Conservation (phyloP, 2,797 vertebrate genomes). For the Macroramphosus scolopax region DNA sequence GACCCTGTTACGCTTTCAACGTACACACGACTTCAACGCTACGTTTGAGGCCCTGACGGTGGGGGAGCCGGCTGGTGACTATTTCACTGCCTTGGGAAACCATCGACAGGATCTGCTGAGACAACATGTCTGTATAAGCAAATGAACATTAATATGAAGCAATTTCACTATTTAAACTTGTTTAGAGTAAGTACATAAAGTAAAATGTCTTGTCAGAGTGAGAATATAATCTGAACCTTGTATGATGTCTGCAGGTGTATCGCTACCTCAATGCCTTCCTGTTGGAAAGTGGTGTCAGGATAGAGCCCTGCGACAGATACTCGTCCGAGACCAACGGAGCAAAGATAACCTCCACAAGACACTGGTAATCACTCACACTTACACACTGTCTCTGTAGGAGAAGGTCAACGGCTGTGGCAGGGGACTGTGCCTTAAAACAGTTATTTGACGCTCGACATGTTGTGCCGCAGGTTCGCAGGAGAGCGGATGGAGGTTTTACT, state of each 20-base stretch:
- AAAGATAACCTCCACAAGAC: constrained; percentile 86
- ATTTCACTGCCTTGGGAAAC: constrained; percentile 80
- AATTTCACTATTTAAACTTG: too few relatives aligned
- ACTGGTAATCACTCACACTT: too few relatives aligned
- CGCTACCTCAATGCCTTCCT: constrained; percentile 90
- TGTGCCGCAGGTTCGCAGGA: constrained; percentile 80
- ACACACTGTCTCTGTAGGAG: too few relatives aligned
- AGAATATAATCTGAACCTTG: background rate
- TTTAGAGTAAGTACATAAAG: too few relatives aligned
- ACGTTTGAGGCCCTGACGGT: constrained; percentile 86
- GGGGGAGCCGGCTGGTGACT: constrained; percentile 85
- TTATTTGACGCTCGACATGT: constrained; percentile 1
- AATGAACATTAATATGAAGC: background rate
- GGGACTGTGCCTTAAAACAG: too few relatives aligned
- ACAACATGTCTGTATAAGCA: constrained; percentile 80
- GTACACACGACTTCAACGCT: constrained; percentile 85
- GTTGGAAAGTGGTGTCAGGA: constrained; percentile 88
- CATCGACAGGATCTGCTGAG: constrained; percentile 87
- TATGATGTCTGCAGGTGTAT: constrained; percentile 76
- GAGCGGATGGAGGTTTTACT: constrained; percentile 90
- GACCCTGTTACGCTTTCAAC: constrained; percentile 86
- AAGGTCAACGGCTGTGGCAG: background rate
- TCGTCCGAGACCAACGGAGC: constrained; percentile 92
- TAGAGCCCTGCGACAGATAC: constrained; percentile 88
- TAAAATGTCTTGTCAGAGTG: background rate